Conservation (phyloP, 1,140 invertebrate species). For the Augochlora pura region DNA sequence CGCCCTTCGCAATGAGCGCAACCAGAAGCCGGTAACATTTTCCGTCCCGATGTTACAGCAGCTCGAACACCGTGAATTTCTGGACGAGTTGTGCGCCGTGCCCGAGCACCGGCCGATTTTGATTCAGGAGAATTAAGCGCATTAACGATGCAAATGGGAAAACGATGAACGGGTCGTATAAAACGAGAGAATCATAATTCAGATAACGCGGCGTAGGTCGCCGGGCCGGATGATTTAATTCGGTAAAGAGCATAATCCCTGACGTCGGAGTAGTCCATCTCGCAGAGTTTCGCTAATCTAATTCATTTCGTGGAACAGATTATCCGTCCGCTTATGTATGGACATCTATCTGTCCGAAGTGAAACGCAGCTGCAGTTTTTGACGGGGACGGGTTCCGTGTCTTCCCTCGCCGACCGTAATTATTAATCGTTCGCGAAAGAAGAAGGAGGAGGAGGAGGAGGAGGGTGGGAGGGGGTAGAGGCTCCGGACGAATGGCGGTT, state of each 20-base stretch:
- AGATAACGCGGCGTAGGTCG: too few relatives aligned
- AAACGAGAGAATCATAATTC: too few relatives aligned
- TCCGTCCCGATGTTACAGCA: too few relatives aligned
- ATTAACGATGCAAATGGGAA: too few relatives aligned
- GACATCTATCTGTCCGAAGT: background rate
- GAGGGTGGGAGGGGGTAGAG: background rate
- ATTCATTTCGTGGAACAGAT: slow-evolving; percentile 44
- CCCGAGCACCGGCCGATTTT: too few relatives aligned
- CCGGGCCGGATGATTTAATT: background rate
- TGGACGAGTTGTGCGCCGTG: too few relatives aligned
- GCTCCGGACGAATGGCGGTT: background rate
- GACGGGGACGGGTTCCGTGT: slow-evolving; percentile 12
- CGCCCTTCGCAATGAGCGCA: too few relatives aligned
- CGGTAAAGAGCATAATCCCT: background rate
- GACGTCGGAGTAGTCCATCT: background rate
- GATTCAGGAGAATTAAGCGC: too few relatives aligned
- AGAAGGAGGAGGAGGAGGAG: background rate
- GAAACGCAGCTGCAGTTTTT: slow-evolving; percentile 42
- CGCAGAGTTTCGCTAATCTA: slow-evolving; percentile 28
- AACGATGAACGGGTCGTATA: too few relatives aligned
- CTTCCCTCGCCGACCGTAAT: slow-evolving; percentile 53
- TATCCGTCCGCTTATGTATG: slow-evolving; percentile 13
- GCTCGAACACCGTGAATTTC: too few relatives aligned
- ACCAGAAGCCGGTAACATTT: too few relatives aligned
- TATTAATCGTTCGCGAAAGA: slow-evolving; percentile 63